Base-by-base conservation (phyloP, 2,888 invertebrate species). In the Melieria picta region DNA sequence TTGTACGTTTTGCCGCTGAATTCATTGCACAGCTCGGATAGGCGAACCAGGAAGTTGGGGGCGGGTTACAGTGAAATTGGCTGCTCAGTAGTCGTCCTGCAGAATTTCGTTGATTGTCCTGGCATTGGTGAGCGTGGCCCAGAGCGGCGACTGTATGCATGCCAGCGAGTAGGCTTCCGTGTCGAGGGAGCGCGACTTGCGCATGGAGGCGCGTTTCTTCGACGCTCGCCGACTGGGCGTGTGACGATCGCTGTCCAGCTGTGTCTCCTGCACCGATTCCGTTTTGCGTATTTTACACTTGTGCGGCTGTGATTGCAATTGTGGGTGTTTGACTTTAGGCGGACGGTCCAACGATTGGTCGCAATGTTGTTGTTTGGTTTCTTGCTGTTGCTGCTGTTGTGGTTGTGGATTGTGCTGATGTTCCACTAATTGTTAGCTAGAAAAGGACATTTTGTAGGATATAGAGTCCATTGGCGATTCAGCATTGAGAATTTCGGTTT, bases 111-210 rank as follows among this genome's bases (percentile, higher is more conserved):
- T 86, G 74, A 88, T 86, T 70, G 89, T 88, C 81, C 93, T 92
- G 81, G 92, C 93, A 82, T 91, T 91, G 69, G 94, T 94, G 79
- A 94, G 89, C 67, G 94, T 92, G 66, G 93, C 93, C 94, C 94
- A 94, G 77, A 94, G 89, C 65, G 94, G 94, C 75, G 93, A 93
- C 81, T 92, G 92, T 86, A 90, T 91, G 71, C 90, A 88, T 52
- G 89, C 85, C 73, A 84, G 69, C 9, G 85, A 81, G 66, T 77
- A 85, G 16, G 66, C 65, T 42, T 84, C 82, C 7, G 82, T 79
- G 67, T 84, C 84, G 52, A 84, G 66, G 0, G 83, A 84, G 47
- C 80, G 80, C 4, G 84, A 83, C 65, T 82, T 85, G 16, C 80
- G 80, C 79, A 81, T 83, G 72, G 73, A 74, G 10, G 57, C 48